Base-by-base conservation (phyloP, 2,797 vertebrate species). In the Chromis chromis region DNA sequence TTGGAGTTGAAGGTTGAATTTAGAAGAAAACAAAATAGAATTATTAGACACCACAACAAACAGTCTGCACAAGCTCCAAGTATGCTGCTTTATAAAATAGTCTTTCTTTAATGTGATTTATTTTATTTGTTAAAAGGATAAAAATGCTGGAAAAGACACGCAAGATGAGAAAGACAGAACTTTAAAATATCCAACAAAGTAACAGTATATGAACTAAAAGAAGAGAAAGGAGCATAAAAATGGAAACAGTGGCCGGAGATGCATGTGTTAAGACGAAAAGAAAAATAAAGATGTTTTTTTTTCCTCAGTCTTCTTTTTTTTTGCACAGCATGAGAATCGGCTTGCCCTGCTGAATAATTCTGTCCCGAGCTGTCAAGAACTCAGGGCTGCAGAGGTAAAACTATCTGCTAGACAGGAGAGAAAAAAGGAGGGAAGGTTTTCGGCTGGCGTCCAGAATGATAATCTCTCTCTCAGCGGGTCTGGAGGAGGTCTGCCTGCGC, bases 1-100 rank as follows among this genome's bases (percentile, higher is more conserved):
- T 66, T 77, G 64, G 64, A 62, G 62, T 83, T 73, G 33, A 67
- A 88, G 79, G 75, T 78, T 44, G 27, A 78, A 78, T 82, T 76
- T 71, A 76, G 58, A 77, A 55, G 31, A 71, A 71, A 83, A 75
- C 49, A 82, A 80, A 83, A 89, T 67, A 59, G 66, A 88, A 85
- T 78, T 78, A 88, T 90, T 88, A 88, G 76, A 81, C 33, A 19
- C 71, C 82, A 86, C 84, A 88, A 89, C 79, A 86, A 91, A 88
- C 70, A 60, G 68, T 85, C 75, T 79, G 55, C 79, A 70, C 48
- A 49, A 36, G 77, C 70, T 65, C 31, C 48, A 68, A 78, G 65
- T 68, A 44, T 79, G 61, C 70, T 69, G 68, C 68, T 49, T 49
- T 63, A 19, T 58, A 28, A 72, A 81, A 69, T 22, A 4, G 24